Conservation (phyloP, 2,797 vertebrate species). For the Ispidina lecontei region DNA sequence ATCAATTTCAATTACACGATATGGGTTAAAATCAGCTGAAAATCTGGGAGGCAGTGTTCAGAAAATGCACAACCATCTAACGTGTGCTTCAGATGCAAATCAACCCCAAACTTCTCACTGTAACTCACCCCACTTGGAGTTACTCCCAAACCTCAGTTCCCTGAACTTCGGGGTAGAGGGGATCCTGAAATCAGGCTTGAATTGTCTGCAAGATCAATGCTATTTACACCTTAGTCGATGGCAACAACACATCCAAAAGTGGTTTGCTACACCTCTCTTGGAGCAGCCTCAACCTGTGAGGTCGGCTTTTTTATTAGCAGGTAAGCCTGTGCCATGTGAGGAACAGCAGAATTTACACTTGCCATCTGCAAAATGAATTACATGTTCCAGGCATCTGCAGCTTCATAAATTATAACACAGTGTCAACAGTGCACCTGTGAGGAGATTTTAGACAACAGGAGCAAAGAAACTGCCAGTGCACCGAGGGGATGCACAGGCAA, state of each 20-base stretch:
- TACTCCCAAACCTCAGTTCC: background rate
- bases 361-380: constrained; percentile 50
- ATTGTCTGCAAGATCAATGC: background rate
- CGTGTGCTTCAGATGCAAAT: background rate
- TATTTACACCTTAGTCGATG: background rate
- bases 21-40: background rate
- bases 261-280: background rate
- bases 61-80: background rate
- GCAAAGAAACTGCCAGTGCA: background rate
- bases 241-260: background rate
- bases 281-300: background rate
- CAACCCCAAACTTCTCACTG: background rate
- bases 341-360: constrained; percentile 56
- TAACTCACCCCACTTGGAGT: background rate
- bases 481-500: background rate
- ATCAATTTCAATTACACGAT: background rate
- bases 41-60: background rate
- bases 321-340: constrained; percentile 14
- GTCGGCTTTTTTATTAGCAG: constrained; percentile 24
- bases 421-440: constrained; percentile 55
- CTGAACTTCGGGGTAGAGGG: background rate
- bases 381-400: constrained; percentile 27
- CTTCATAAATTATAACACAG: constrained; percentile 58
- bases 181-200: background rate
- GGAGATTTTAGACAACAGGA: constrained; percentile 32